These are phyloP conservation scores for Drosophila quasianomalipes DNA, from an alignment of 2,888 invertebrate species.

Conservation along the genomic window DNA sequence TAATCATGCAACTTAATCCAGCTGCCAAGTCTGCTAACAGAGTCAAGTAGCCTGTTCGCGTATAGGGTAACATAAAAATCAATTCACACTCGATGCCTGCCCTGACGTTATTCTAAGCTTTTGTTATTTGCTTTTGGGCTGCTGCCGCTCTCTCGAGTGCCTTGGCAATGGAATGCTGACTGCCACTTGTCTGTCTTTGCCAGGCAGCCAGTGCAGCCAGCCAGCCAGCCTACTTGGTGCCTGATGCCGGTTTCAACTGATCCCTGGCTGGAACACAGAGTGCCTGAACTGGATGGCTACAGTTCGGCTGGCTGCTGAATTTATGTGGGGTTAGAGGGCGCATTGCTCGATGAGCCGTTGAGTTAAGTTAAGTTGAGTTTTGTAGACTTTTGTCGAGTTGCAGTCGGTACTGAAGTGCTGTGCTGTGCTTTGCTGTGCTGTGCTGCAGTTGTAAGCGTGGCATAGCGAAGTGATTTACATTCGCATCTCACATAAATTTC, in stretches of 20 bases:
- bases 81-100: conserved; percentile 81
- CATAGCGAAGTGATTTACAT: conserved; percentile 84
- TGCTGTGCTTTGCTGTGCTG: conserved; percentile 16
- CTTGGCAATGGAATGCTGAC: conserved; percentile 81
- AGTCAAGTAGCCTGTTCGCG: background rate
- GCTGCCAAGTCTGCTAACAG: background rate
- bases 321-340: conserved; percentile 83
- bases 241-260: conserved; percentile 38
- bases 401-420: conserved; percentile 15
- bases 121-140: conserved; percentile 73
- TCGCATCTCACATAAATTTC: conserved; percentile 67
- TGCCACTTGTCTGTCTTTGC: conserved; percentile 79
- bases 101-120: conserved; percentile 62
- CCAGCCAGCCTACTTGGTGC: conserved; percentile 21
- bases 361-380: conserved; percentile 24
- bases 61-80: conserved; percentile 70
- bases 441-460: conserved; percentile 67
- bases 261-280: conserved; percentile 33
- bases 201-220: conserved; percentile 19
- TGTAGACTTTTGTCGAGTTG: conserved; percentile 17
- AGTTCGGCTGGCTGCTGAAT: conserved; percentile 66
- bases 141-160: conserved; percentile 60
- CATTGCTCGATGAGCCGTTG: conserved; percentile 71
- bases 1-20: background rate
- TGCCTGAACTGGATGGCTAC: conserved; percentile 26